phyloP scores from a whole-genome alignment of 2,113 vertebrate species.

The Chauna torquata region DNA sequence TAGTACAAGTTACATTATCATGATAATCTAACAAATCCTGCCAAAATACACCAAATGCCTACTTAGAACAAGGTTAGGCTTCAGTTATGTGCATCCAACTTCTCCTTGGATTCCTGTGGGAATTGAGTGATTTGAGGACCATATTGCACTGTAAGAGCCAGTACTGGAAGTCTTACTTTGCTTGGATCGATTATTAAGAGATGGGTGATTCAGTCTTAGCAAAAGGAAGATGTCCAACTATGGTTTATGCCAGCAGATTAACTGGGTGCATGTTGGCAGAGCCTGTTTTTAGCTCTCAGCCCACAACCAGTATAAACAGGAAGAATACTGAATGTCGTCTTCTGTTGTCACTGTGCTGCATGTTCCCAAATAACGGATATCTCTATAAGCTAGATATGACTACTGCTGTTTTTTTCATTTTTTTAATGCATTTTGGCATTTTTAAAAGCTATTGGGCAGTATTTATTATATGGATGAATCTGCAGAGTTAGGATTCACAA shows the following conservation, averaged over 20 bases:
- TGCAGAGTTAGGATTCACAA: not conserved
- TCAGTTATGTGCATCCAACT: not conserved
- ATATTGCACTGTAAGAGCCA: not conserved
- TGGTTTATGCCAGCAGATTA: not conserved
- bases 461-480: not conserved
- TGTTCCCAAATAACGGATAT: not conserved
- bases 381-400: not conserved
- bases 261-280: not conserved
- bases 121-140: not conserved
- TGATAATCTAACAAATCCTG: not conserved
- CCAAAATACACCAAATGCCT: not conserved
- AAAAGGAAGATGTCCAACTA: not conserved
- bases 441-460: not conserved
- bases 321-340: not conserved
- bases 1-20: not conserved
- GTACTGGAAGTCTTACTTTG: not conserved
- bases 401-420: not conserved
- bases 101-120: not conserved
- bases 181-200: not conserved
- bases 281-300: not conserved
- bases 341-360: not conserved
- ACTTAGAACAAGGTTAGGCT: not conserved
- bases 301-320: not conserved
- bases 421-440: not conserved
- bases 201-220: not conserved